Conservation (phyloP, 2,888 invertebrate genomes). For the Campoplex nolae region DNA sequence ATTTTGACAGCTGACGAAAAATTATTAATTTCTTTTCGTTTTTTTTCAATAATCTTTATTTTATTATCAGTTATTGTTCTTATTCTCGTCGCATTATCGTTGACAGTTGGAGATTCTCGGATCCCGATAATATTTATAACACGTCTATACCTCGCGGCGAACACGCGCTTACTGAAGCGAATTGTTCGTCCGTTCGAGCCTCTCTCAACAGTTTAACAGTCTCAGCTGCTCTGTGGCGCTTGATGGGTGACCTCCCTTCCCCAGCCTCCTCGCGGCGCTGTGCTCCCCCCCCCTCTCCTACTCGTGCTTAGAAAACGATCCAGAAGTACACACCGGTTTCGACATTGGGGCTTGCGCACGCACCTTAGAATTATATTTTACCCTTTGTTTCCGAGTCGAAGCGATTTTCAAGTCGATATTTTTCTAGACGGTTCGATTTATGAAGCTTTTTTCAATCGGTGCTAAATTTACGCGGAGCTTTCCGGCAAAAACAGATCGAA, state of each 20-base stretch:
- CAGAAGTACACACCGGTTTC: constrained; percentile 29
- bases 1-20: not conserved
- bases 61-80: not conserved
- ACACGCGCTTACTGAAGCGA: constrained; percentile 69
- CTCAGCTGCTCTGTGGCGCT: constrained; percentile 68
- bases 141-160: constrained; percentile 57
- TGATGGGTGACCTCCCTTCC: constrained; percentile 66
- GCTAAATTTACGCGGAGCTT: not conserved
- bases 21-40: not conserved
- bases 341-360: constrained; percentile 4
- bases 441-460: not conserved
- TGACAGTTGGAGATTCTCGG: not conserved
- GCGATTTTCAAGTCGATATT: not conserved
- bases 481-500: not conserved
- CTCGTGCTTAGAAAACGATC: constrained; percentile 29
- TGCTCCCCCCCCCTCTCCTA: not conserved
- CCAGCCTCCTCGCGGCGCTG: not conserved
- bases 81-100: not conserved
- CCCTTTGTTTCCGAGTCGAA: not conserved
- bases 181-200: constrained; percentile 22
- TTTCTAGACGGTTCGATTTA: not conserved
- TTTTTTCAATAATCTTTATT: not conserved
- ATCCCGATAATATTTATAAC: not conserved
- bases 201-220: not conserved
- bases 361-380: not conserved